Conservation (phyloP, 2,888 invertebrate species). For the Coenonympha arcania region DNA sequence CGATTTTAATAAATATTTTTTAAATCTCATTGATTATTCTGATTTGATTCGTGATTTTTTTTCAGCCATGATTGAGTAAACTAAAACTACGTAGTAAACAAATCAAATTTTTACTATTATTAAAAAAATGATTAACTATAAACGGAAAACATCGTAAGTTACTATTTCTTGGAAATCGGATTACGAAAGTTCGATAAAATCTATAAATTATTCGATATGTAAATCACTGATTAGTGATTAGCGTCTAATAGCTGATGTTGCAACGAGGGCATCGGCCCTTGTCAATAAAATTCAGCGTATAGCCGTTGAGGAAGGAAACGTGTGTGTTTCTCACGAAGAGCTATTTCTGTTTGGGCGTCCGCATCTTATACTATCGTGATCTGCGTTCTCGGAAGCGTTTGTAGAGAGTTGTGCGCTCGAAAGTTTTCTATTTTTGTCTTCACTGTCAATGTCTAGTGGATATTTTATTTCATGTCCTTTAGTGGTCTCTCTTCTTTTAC, state of each 20-base stretch:
- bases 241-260: conserved; percentile 7
- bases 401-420: conserved; percentile 31
- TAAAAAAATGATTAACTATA: background rate
- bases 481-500: conserved; percentile 8
- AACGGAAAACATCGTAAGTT: background rate
- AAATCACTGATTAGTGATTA: conserved; percentile 9
- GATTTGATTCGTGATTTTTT: no score
- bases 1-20: no score
- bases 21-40: no score
- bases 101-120: background rate
- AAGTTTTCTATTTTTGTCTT: conserved; percentile 35
- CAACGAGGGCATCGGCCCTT: conserved; percentile 21
- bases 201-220: conserved; percentile 5
- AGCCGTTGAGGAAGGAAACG: conserved; percentile 30
- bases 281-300: conserved; percentile 26
- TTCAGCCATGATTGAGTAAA: no score
- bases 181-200: background rate
- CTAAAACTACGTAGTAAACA: no score
- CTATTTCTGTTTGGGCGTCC: conserved; percentile 37
- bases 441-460: conserved; percentile 36
- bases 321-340: conserved; percentile 33
- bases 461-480: conserved; percentile 18
- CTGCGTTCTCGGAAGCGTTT: conserved; percentile 32
- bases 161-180: background rate
- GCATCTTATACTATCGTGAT: conserved; percentile 24